Conservation (phyloP, 2,888 invertebrate species). For the Patella pellucida region DNA sequence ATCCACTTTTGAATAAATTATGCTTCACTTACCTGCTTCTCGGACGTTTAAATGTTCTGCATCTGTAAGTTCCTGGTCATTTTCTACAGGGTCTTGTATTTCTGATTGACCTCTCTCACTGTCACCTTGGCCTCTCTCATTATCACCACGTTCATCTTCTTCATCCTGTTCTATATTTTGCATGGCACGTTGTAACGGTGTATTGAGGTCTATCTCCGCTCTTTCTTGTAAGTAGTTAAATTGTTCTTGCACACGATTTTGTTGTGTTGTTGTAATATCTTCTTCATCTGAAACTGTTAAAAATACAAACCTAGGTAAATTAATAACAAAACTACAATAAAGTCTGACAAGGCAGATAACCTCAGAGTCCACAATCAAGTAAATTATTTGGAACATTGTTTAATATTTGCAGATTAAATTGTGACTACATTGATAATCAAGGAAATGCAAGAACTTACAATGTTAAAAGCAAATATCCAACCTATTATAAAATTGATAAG, state of each 20-base stretch:
- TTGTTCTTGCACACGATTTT: background rate
- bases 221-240: slow-evolving; percentile 30
- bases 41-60: background rate
- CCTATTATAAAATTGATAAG: too few relatives aligned
- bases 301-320: too few relatives aligned
- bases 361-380: too few relatives aligned
- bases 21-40: background rate
- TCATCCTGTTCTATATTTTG: slow-evolving; percentile 31
- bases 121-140: background rate
- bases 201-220: slow-evolving; percentile 29
- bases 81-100: background rate
- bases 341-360: too few relatives aligned
- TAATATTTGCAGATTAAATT: too few relatives aligned
- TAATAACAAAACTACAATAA: too few relatives aligned
- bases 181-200: slow-evolving; percentile 18
- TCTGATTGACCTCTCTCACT: background rate
- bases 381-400: too few relatives aligned
- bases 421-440: too few relatives aligned
- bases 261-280: background rate
- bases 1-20: too few relatives aligned
- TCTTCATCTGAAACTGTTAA: background rate
- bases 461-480: too few relatives aligned
- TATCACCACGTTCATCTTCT: slow-evolving; percentile 30
- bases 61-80: background rate
- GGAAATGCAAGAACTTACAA: too few relatives aligned